Base-by-base conservation (phyloP, 2,797 vertebrate species). In the Tolypeutes matacus region DNA sequence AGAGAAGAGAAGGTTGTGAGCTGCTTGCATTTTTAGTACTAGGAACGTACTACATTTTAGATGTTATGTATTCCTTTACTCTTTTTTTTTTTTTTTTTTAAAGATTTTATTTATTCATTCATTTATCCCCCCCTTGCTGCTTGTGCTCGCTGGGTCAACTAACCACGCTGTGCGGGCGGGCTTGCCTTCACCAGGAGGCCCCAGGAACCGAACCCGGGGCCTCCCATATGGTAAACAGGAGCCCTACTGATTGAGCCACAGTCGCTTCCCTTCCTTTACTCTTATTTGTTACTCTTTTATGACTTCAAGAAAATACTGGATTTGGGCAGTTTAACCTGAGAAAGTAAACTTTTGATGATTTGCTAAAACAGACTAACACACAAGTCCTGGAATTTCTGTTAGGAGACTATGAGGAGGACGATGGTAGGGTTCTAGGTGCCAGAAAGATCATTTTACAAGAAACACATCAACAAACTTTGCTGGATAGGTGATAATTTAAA, bases 371-470 rank as follows among this genome's bases (percentile, higher is more conserved):
- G 36, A 34, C 39, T 82, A 49, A 76, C 49, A 60, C 13, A 77
- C 5, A 39, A 53, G 76, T 83, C 62, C 36, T 76, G 39, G 18
- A 49, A 49, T 91, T 75, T 60, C 20, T 51, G 17, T 31, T 64
- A 56, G 36, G 65, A 64, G 60, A 82, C 21, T 2, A 5, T 27
- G 60, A 64, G 39, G 17, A 46, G 42, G 36, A 46, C 23, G 23
- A 72, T 53, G 42, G 53, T 62, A 51, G 49, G 46, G 29, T 23
- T 84, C n/a, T 62, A 78, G 36, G 51, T 60, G 34, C n/a, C 39
- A 67, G 27, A 60, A 64, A 80, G 53, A 72, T 60, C n/a, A n/a
- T 89, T 94, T 94, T 64, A 42, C 34, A 86, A 81, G 82, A 80
- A 77, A 51, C 53, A 53, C 14, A 25, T 76, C 20, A 62, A 77